Evolutionary conservation across 1,140 invertebrate species (phyloP).

Genomic region (Sinella curviseta): DNA sequence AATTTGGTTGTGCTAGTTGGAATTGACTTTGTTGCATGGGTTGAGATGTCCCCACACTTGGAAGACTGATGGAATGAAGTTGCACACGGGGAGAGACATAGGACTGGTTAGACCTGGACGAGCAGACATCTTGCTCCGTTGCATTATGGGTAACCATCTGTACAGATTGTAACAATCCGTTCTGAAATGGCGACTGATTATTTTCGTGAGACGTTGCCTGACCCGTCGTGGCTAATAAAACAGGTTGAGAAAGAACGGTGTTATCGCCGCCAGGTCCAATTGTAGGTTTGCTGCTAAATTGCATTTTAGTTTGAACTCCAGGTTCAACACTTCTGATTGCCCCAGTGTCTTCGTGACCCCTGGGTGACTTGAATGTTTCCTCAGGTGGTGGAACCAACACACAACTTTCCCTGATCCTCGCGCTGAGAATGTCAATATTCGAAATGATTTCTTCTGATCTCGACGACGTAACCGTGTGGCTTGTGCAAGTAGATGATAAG

Average conservation of each 20-base stretch:
- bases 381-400: neutral
- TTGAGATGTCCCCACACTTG: neutral
- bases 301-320: neutral
- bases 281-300: neutral
- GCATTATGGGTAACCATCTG: neutral
- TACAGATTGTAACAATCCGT: neutral
- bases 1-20: neutral
- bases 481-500: neutral
- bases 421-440: neutral
- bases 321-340: neutral
- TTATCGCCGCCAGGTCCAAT: neutral
- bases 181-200: neutral
- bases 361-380: neutral
- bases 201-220: neutral
- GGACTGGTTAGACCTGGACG: neutral
- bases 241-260: neutral
- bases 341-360: too few species aligned
- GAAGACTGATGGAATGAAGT: neutral
- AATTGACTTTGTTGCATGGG: neutral
- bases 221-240: neutral
- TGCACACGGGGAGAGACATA: neutral
- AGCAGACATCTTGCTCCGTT: neutral
- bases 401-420: neutral
- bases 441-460: neutral
- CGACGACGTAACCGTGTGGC: neutral